These are phyloP conservation scores for Ips typographus DNA, from an alignment of 1,140 invertebrate species.

Conservation along the genomic window DNA sequence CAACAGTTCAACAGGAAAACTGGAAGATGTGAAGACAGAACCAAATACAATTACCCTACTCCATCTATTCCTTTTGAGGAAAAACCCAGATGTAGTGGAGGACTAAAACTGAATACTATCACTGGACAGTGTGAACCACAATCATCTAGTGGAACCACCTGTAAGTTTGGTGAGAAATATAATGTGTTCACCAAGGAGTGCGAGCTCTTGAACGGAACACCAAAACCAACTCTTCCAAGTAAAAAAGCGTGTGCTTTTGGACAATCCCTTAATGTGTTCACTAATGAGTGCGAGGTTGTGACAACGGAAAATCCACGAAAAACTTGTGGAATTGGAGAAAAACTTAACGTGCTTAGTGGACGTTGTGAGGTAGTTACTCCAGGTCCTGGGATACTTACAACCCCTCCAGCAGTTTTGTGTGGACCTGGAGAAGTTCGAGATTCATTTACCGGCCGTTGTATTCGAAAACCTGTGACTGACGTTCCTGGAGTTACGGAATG, in stretches of 20 bases:
- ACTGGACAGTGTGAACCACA: conserved; percentile 16
- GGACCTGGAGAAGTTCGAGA: conserved; percentile 14
- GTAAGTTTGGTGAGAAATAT: conserved; percentile 9
- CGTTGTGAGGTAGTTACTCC: conserved; percentile 10
- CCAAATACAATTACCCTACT: conserved; percentile 17
- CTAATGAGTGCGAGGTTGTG: conserved; percentile 13
- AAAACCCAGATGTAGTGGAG: conserved; percentile 15
- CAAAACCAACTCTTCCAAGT: conserved; percentile 1
- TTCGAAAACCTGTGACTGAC: neutral
- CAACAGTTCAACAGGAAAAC: neutral
- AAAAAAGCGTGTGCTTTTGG: conserved; percentile 24
- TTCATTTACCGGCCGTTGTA: conserved; percentile 8
- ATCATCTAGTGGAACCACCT: conserved; percentile 15
- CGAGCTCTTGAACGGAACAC: neutral
- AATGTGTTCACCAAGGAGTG: conserved; percentile 12
- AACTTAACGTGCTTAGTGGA: conserved; percentile 10
- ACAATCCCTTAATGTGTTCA: conserved; percentile 15
- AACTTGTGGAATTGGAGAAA: conserved; percentile 14
- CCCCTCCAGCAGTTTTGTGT: neutral
- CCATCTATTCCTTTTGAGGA: conserved; percentile 26
- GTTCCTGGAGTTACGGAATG: neutral
- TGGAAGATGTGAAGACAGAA: neutral
- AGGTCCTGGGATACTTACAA: neutral
- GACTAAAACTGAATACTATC: conserved; percentile 12
- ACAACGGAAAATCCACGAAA: conserved; percentile 7